phyloP scores from a whole-genome alignment of 2,888 invertebrate genomes.

The Synergus umbraculus region DNA sequence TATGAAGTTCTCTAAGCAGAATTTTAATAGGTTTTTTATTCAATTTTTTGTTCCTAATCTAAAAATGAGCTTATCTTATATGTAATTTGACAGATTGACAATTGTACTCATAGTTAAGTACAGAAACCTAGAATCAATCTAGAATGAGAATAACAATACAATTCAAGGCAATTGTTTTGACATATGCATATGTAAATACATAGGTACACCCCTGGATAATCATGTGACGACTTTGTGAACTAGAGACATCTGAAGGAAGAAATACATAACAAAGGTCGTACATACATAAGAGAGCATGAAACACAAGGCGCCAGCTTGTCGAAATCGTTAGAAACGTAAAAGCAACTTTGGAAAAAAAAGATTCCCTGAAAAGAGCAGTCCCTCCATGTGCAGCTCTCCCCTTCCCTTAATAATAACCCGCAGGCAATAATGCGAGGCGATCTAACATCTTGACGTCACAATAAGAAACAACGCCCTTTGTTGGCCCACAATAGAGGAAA shows the following conservation, averaged over 20 bases:
- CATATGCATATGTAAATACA: background rate
- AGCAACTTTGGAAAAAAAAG: background rate
- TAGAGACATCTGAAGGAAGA: background rate
- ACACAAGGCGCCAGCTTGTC: slow-evolving; percentile 59
- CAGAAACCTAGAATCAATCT: too few species aligned
- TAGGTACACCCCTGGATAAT: background rate
- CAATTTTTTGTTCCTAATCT: too few species aligned
- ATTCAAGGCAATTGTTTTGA: background rate
- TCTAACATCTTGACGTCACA: slow-evolving; percentile 59
- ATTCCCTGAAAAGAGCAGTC: background rate
- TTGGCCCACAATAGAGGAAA: slow-evolving; percentile 6
- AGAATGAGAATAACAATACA: background rate
- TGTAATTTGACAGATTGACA: too few species aligned
- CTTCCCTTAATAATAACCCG: slow-evolving; percentile 41
- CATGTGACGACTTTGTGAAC: background rate
- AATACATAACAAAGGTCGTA: background rate
- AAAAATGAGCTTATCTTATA: too few species aligned
- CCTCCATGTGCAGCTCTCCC: slow-evolving; percentile 12
- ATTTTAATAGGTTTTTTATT: too few species aligned
- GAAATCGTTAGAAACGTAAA: slow-evolving; percentile 47
- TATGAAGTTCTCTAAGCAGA: too few species aligned
- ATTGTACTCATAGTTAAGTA: too few species aligned
- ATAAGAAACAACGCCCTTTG: slow-evolving; percentile 63
- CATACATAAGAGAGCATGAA: background rate
- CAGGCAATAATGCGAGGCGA: slow-evolving; percentile 43